Percentiles rank a stretch among this genome's conserved stretches.
Evolutionary conservation across 2,888 invertebrate genomes (phyloP).

Genomic region (Ectemnius lituratus): DNA sequence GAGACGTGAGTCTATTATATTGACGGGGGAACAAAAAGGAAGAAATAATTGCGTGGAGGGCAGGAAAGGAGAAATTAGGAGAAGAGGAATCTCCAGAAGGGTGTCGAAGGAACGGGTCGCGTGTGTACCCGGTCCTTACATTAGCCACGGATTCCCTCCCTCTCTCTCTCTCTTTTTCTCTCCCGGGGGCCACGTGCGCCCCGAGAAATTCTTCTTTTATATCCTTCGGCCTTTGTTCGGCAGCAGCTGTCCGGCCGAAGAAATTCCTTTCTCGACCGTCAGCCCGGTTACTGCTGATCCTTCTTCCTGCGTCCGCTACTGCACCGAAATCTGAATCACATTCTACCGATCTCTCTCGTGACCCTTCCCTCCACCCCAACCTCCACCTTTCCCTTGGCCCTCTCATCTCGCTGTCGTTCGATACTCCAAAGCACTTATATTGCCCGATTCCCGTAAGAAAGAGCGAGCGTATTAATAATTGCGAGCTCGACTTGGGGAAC

Average conservation of each 20-base stretch:
- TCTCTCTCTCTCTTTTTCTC: constrained; percentile 31
- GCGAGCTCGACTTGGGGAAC: not conserved
- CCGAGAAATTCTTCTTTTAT: constrained; percentile 73
- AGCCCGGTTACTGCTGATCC: constrained; percentile 49
- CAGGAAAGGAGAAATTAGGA: constrained; percentile 37
- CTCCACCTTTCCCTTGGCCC: not conserved
- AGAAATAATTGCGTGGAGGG: constrained; percentile 10
- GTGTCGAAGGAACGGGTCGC: constrained; percentile 39
- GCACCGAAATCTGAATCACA: constrained; percentile 49
- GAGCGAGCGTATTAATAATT: constrained; percentile 2
- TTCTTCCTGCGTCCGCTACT: constrained; percentile 25
- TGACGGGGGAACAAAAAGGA: not conserved
- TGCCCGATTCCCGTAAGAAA: constrained; percentile 1
- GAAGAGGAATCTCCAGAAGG: constrained; percentile 42
- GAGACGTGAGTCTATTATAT: not conserved
- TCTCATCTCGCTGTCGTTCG: not conserved
- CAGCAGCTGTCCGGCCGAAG: constrained; percentile 74
- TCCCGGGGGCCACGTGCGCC: constrained; percentile 72
- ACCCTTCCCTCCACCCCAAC: constrained; percentile 6
- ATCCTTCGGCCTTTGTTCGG: constrained; percentile 72
- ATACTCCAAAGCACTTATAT: not conserved
- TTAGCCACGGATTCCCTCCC: constrained; percentile 46
- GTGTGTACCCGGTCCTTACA: constrained; percentile 48
- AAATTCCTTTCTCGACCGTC: constrained; percentile 74
- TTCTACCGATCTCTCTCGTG: constrained; percentile 42